These are phyloP conservation scores for Leptarthrus brevirostris DNA, from an alignment of 2,888 invertebrate genomes.

Conservation along the genomic window DNA sequence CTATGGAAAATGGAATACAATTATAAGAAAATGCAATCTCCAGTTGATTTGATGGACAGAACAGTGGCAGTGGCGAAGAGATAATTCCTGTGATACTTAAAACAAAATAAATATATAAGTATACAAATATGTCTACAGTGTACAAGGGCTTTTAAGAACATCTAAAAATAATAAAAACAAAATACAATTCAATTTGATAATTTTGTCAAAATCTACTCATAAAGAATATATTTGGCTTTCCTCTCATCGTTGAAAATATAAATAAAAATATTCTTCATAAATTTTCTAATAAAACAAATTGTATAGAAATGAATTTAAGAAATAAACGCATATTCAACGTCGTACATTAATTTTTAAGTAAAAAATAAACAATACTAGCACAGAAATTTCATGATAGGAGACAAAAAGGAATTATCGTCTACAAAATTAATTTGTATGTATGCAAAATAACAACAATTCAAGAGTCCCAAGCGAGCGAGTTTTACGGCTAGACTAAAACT, in stretches of 20 bases:
- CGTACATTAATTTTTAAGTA: constrained; percentile 15
- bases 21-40: too few species aligned
- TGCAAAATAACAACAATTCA: constrained; percentile 15
- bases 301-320: constrained; percentile 15
- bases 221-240: not conserved
- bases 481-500: constrained; percentile 6
- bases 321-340: not conserved
- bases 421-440: not conserved
- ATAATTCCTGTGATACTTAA: too few species aligned
- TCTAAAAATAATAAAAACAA: not conserved
- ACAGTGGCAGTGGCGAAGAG: not conserved
- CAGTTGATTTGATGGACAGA: too few species aligned
- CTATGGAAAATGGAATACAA: too few species aligned
- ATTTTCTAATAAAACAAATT: not conserved
- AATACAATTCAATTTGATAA: not conserved
- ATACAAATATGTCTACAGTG: constrained; percentile 9
- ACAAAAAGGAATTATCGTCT: not conserved
- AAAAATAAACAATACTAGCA: constrained; percentile 29
- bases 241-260: not conserved
- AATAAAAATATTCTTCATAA: constrained; percentile 1
- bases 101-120: too few species aligned
- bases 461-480: constrained; percentile 13
- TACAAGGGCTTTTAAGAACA: not conserved
- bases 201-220: constrained; percentile 11
- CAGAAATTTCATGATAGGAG: not conserved